These are phyloP conservation scores for Phalanger gymnotis DNA, from an alignment of 2,797 vertebrate genomes.

Conservation along the genomic window DNA sequence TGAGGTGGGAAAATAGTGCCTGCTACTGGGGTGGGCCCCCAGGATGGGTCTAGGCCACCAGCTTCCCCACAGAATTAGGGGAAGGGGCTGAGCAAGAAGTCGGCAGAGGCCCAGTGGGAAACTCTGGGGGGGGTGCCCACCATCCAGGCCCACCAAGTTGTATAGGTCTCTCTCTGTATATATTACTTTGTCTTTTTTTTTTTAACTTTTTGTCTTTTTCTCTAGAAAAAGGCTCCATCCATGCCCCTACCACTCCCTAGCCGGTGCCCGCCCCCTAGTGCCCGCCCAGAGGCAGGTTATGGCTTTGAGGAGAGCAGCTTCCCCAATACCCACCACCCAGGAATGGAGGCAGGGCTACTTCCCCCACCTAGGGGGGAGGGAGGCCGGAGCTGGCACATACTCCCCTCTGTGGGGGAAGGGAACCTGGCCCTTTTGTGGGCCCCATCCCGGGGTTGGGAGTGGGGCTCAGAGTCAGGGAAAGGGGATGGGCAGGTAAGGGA, in stretches of 20 bases:
- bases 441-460: neutral
- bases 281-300: constrained; percentile 76
- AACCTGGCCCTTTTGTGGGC: neutral
- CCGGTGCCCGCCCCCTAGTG: constrained; percentile 64
- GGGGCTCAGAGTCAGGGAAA: neutral
- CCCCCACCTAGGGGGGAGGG: constrained; percentile 53
- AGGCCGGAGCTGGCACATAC: constrained; percentile 2
- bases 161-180: constrained; percentile 76
- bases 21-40: neutral
- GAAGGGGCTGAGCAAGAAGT: constrained; percentile 33
- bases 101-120: constrained; percentile 48
- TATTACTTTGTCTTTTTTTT: constrained; percentile 77
- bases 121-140: neutral
- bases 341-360: constrained; percentile 70
- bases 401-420: constrained; percentile 47
- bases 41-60: neutral
- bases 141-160: constrained; percentile 58
- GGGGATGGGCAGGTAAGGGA: constrained; percentile 51
- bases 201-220: constrained; percentile 77
- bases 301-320: constrained; percentile 78
- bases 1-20: neutral
- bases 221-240: constrained; percentile 77
- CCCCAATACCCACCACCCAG: constrained; percentile 76
- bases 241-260: constrained; percentile 9
- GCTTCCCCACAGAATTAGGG: constrained; percentile 27